Percentiles rank a stretch among this genome's conserved stretches.
Evolutionary conservation across 1,140 invertebrate genomes (phyloP).

Genomic region (Drosophila melanica): DNA sequence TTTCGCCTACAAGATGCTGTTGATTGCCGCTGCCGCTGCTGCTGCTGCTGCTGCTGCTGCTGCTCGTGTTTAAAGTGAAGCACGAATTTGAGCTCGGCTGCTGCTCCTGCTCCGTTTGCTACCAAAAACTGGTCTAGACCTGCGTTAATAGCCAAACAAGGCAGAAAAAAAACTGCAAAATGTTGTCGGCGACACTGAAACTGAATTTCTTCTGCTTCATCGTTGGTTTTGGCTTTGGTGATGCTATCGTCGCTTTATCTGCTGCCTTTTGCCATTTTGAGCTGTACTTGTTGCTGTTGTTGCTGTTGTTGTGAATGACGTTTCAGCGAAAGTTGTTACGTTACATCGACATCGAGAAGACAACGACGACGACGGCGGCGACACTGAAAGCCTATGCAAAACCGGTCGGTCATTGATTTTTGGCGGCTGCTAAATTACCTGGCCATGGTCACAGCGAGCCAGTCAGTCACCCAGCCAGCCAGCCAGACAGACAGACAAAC

Average conservation of each 20-base stretch:
- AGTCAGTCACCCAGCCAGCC: slow-evolving; percentile 40
- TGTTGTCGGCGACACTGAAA: slow-evolving; percentile 33
- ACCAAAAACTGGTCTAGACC: slow-evolving; percentile 66
- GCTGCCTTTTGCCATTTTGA: slow-evolving; percentile 74
- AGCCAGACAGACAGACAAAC: not conserved
- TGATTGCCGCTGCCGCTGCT: slow-evolving; percentile 12
- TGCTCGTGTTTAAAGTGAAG: not conserved
- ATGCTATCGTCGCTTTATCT: slow-evolving; percentile 49
- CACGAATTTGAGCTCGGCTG: no score
- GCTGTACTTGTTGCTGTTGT: slow-evolving; percentile 17
- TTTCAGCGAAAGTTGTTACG: slow-evolving; percentile 81
- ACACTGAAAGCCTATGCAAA: slow-evolving; percentile 75
- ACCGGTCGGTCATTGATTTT: slow-evolving; percentile 81
- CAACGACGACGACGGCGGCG: slow-evolving; percentile 9
- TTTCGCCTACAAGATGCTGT: slow-evolving; percentile 30
- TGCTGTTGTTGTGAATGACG: slow-evolving; percentile 65
- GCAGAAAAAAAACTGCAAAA: not conserved
- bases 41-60: not conserved
- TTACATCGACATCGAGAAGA: slow-evolving; percentile 59
- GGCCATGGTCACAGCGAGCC: slow-evolving; percentile 57
- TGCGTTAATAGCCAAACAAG: slow-evolving; percentile 61
- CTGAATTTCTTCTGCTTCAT: slow-evolving; percentile 72
- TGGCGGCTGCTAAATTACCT: slow-evolving; percentile 78
- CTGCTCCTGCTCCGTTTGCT: slow-evolving; percentile 42
- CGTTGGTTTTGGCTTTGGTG: slow-evolving; percentile 58